Conservation (phyloP, 2,113 vertebrate genomes). For the Crotophaga sulcirostris region DNA sequence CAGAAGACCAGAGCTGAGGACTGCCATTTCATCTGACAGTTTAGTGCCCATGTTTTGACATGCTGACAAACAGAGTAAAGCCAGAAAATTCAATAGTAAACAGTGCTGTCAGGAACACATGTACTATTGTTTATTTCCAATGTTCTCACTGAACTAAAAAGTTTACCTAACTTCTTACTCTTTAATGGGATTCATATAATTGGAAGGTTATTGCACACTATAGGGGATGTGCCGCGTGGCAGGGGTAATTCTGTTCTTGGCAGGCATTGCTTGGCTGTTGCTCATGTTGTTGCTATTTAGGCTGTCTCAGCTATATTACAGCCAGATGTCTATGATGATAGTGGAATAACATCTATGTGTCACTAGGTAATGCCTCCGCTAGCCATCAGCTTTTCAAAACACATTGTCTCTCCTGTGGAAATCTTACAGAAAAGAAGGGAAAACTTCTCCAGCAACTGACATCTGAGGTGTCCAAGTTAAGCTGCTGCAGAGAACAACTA, state of each 20-base stretch:
- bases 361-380: background rate
- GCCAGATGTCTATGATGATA: background rate
- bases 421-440: background rate
- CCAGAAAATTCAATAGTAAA: constrained; percentile 2
- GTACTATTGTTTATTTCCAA: background rate
- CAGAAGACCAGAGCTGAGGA: background rate
- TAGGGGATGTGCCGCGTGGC: background rate
- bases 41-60: background rate
- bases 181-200: background rate
- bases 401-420: background rate
- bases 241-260: background rate
- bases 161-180: background rate
- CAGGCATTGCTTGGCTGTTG: background rate
- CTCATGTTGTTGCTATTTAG: background rate
- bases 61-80: background rate
- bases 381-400: background rate
- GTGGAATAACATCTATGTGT: background rate
- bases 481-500: background rate
- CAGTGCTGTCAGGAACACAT: background rate
- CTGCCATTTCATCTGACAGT: background rate
- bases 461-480: background rate
- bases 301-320: background rate
- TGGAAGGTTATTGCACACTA: background rate
- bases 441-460: background rate
- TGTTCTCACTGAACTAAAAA: background rate